phyloP scores from a whole-genome alignment of 2,888 invertebrate genomes.

The Mythimna albipuncta region DNA sequence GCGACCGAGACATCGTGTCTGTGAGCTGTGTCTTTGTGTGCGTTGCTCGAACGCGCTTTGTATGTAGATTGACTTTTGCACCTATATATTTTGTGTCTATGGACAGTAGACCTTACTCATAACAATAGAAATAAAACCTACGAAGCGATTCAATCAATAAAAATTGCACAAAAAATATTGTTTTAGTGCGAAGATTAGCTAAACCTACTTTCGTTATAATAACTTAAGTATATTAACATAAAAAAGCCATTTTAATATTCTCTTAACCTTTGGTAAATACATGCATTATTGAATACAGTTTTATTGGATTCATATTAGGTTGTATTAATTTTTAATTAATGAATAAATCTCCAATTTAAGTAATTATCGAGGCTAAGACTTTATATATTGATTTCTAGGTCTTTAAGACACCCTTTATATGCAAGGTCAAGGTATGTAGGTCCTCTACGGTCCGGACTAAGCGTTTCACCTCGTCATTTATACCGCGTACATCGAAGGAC shows the following conservation, averaged over 20 bases:
- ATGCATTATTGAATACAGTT: not conserved
- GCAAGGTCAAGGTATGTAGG: too few relatives aligned
- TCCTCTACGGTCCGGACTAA: too few relatives aligned
- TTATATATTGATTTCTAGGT: not conserved
- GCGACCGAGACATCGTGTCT: too few relatives aligned
- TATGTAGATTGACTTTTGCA: too few relatives aligned
- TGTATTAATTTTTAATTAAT: constrained; percentile 10
- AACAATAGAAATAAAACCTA: not conserved
- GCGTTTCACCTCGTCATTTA: too few relatives aligned
- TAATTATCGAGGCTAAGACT: constrained; percentile 12
- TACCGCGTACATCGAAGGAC: too few relatives aligned
- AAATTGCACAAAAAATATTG: too few relatives aligned
- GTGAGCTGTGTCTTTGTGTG: too few relatives aligned
- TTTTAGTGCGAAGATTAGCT: not conserved
- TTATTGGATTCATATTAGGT: constrained; percentile 10
- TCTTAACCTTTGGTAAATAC: constrained; percentile 15
- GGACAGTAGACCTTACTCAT: too few relatives aligned
- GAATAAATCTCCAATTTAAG: constrained; percentile 11
- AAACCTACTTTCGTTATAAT: not conserved
- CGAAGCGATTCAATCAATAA: too few relatives aligned
- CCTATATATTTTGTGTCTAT: too few relatives aligned
- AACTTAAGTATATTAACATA: constrained; percentile 3
- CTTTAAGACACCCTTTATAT: not conserved
- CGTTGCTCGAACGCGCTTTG: too few relatives aligned
- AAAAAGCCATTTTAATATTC: constrained; percentile 1